Conservation (phyloP, 1,140 invertebrate genomes). For the Papilio machaon region DNA sequence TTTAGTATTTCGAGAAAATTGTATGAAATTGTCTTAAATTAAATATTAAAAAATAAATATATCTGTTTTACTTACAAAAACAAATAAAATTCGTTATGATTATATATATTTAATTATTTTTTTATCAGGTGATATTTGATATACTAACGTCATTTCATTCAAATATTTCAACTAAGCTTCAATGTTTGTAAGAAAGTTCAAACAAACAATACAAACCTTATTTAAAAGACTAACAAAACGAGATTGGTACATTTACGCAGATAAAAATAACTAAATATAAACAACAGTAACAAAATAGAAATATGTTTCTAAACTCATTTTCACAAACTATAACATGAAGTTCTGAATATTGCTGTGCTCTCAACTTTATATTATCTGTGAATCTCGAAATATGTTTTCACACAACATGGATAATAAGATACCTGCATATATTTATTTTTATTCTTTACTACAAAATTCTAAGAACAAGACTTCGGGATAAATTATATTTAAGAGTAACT, state of each 20-base stretch:
- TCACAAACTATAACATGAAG: background rate
- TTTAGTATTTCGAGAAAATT: background rate
- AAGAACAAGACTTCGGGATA: no score
- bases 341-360: background rate
- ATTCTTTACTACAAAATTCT: no score
- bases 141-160: no score
- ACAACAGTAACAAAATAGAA: background rate
- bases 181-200: background rate
- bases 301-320: background rate
- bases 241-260: background rate
- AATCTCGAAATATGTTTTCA: conserved; percentile 2
- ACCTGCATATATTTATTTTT: background rate
- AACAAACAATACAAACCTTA: background rate
- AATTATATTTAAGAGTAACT: background rate
- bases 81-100: background rate
- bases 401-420: background rate
- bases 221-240: background rate
- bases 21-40: background rate
- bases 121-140: no score
- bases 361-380: background rate
- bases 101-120: no score
- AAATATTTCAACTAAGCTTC: no score
- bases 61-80: no score
- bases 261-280: background rate
- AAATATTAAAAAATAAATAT: background rate